Base-by-base conservation (phyloP, 2,113 vertebrate genomes). In the Uria aalge region DNA sequence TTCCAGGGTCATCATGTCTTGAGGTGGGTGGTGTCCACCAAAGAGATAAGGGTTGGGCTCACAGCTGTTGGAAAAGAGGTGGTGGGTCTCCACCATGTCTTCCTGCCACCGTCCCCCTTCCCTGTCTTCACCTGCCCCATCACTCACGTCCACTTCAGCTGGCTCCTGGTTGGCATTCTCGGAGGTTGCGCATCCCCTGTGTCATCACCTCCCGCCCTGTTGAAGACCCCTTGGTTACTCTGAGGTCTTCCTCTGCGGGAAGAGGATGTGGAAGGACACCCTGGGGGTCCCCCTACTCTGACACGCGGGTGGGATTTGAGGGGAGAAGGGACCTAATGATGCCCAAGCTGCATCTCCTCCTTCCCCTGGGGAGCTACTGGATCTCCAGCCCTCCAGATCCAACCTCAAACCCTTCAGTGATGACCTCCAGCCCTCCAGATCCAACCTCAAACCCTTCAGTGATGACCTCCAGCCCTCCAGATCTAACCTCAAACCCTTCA, bases 11-110 rank as follows among this genome's bases (percentile, higher is more conserved):
- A 86, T 76, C 11, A 1, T 30, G 20, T 50, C 52, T 29, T 24
- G 15, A 3, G 10, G 5, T 4, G 13, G 22, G 6, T 18, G 2
- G 17, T 1, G 9, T 20, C 2, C 7, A 19, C 19, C n/a, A 8
- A 23, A 67, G 15, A 75, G 60, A 13, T n/a, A 67, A 1, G 11
- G 5, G 71, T 1, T 66, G 68, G 48, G 26, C 12, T 11, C 3
- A 41, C n/a, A 76, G 48, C 72, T 75, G 43, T 15, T 20, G 26
- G 36, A 40, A 34, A n/a, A 67, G 17, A 38, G 40, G 17, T 17
- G 40, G 11, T 63, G 34, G 48, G 41, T 73, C 48, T 11, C 26
- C 27, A 13, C 56, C 0, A 38, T 2, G 12, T 84, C 32, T 20
- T 29, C 32, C 22, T 3, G 5, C 38, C 59, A 11, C 13, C 18